These are phyloP conservation scores for Knipowitschia caucasica DNA, from an alignment of 2,797 vertebrate genomes.

Conservation along the genomic window DNA sequence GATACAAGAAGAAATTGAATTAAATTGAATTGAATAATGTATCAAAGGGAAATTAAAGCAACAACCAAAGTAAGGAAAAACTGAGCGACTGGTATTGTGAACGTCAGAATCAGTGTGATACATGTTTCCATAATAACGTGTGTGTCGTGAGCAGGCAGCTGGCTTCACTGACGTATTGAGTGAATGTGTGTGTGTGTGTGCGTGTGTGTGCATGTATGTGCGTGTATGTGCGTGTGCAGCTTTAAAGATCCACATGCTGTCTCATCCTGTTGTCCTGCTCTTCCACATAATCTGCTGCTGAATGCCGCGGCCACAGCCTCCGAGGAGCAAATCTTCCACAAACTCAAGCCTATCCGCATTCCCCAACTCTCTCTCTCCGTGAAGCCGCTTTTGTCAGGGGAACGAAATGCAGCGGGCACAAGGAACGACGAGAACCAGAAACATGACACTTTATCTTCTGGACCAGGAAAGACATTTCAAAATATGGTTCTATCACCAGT, in stretches of 20 bases:
- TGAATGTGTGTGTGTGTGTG: background rate
- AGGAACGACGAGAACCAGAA: conserved; percentile 2
- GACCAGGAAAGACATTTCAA: background rate
- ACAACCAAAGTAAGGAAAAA: too few species aligned
- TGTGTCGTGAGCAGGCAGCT: background rate
- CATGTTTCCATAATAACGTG: too few species aligned
- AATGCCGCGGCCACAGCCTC: conserved; percentile 26
- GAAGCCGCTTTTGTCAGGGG: conserved; percentile 13
- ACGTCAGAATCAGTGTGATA: too few species aligned
- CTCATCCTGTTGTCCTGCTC: conserved; percentile 28
- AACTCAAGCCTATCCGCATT: conserved; percentile 13
- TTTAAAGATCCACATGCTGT: conserved; percentile 14
- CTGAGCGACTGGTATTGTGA: too few species aligned
- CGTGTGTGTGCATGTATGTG: background rate
- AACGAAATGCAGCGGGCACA: conserved; percentile 3
- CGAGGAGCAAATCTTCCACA: conserved; percentile 23
- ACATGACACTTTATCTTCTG: background rate
- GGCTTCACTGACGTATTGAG: background rate
- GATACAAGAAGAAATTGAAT: too few species aligned
- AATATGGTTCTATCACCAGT: too few species aligned
- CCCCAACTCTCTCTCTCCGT: conserved; percentile 1
- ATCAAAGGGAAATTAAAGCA: too few species aligned
- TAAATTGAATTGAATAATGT: too few species aligned
- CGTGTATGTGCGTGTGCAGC: conserved; percentile 3
- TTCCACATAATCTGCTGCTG: conserved; percentile 28